Conservation (phyloP, 2,888 invertebrate genomes). For the Phorcus lineatus region DNA sequence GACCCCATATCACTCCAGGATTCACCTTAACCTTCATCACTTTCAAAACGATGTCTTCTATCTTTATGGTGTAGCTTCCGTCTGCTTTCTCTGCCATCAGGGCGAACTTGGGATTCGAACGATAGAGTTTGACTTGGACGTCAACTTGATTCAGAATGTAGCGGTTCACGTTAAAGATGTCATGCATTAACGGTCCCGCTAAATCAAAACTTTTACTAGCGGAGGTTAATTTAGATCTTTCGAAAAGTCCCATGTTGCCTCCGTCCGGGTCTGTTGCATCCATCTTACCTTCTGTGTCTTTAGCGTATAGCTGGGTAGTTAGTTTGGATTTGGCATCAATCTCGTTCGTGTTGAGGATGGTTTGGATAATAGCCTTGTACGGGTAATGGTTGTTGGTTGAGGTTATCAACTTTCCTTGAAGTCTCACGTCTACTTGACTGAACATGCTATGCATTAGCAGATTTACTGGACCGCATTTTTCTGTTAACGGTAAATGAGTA, state of each 20-base stretch:
- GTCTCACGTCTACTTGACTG: not conserved
- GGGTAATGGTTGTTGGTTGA: too few relatives aligned
- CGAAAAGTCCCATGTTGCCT: constrained; percentile 1
- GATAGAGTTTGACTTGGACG: constrained; percentile 26
- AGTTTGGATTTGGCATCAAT: too few relatives aligned
- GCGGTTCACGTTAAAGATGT: constrained; percentile 29
- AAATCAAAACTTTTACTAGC: constrained; percentile 28
- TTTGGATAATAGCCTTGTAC: too few relatives aligned
- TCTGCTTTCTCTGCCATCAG: constrained; percentile 19
- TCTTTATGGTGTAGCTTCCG: not conserved
- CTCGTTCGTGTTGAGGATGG: too few relatives aligned
- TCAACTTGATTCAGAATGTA: constrained; percentile 32
- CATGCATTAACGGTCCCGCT: constrained; percentile 27
- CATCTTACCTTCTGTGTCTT: too few relatives aligned
- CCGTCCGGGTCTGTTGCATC: too few relatives aligned
- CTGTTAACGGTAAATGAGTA: not conserved
- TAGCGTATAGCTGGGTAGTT: too few relatives aligned
- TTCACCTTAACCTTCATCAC: constrained; percentile 26
- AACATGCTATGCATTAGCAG: not conserved
- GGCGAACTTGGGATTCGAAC: constrained; percentile 23
- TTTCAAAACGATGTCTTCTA: not conserved
- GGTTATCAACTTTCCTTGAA: not conserved
- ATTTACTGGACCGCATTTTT: not conserved
- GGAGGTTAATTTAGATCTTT: constrained; percentile 19
- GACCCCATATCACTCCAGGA: constrained; percentile 39